Percentiles rank a stretch among this genome's conserved stretches.
phyloP scores from a whole-genome alignment of 2,113 vertebrate species.

The Odocoileus virginianus region DNA sequence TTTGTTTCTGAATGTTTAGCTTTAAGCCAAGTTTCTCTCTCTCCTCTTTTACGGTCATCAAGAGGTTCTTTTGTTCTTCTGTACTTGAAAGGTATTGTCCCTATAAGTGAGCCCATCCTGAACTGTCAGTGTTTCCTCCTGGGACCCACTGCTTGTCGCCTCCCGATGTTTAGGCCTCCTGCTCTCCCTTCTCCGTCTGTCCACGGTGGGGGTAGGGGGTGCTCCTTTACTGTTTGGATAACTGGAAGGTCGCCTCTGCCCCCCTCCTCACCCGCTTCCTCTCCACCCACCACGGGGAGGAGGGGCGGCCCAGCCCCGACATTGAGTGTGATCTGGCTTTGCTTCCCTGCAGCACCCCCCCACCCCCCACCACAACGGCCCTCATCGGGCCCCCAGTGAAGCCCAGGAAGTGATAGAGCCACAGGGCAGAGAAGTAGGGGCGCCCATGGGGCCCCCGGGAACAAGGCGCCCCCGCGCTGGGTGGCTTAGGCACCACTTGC shows the following conservation, averaged over 20 bases:
- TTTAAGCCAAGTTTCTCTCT: not conserved
- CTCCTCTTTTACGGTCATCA: not conserved
- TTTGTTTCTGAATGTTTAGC: not conserved
- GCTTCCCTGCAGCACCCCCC: fast-evolving
- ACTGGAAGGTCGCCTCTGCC: not conserved
- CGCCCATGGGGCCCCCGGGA: fast-evolving
- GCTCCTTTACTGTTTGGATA: fast-evolving
- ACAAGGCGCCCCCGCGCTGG: fast-evolving
- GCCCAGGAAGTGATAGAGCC: not conserved
- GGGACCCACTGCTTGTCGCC: fast-evolving
- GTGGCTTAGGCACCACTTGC: fast-evolving
- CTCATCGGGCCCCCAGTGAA: not conserved
- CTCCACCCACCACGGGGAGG: not conserved
- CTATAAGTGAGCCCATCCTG: fast-evolving
- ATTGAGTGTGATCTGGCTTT: fast-evolving
- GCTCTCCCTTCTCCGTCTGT: fast-evolving
- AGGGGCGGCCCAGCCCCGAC: fast-evolving
- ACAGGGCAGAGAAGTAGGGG: fast-evolving
- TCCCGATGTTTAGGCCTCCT: fast-evolving
- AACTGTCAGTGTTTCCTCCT: fast-evolving
- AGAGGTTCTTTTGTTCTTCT: not conserved
- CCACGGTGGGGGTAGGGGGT: fast-evolving
- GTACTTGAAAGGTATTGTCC: not conserved
- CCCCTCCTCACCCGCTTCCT: not conserved
- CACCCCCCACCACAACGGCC: not conserved